Conservation (phyloP, 2,113 vertebrate genomes). For the Poeciliopsis retropinna region DNA sequence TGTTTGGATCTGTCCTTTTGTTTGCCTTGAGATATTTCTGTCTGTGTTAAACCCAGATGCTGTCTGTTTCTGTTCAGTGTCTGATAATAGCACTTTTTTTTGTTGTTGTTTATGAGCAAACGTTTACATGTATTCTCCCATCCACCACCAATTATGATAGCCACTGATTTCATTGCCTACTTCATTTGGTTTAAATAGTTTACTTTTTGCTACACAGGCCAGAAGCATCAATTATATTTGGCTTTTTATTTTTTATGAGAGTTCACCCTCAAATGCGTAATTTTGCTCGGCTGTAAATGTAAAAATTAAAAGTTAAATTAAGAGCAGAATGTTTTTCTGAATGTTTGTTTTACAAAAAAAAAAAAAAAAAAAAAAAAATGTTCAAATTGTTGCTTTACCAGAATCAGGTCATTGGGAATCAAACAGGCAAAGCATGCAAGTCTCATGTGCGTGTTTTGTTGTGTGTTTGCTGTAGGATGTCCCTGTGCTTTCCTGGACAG, state of each 20-base stretch:
- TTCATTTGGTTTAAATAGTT: background rate
- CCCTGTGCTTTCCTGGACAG: slow-evolving; percentile 17
- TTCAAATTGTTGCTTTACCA: background rate
- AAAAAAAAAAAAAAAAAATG: no score
- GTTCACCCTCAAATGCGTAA: no score
- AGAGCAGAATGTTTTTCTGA: no score
- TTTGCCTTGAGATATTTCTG: slow-evolving; percentile 13
- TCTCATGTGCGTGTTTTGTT: background rate
- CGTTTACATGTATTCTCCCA: background rate
- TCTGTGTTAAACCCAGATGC: background rate
- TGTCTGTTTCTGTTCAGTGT: slow-evolving; percentile 1
- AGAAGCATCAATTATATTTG: background rate
- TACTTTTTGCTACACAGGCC: background rate
- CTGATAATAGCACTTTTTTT: slow-evolving; percentile 14
- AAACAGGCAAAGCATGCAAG: no score
- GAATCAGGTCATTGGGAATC: no score
- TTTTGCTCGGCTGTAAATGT: no score
- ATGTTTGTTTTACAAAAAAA: no score
- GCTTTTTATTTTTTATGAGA: no score
- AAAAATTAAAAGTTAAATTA: no score
- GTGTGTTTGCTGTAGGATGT: no score
- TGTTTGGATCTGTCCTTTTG: slow-evolving; percentile 8
- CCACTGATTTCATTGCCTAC: slow-evolving; percentile 7
- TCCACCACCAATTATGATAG: slow-evolving; percentile 35
- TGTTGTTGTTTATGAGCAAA: slow-evolving; percentile 1